Evolutionary conservation across 64 coral and sea anemone species (phyloP), one percentile per base, ranked within the genome.

Genomic region (Platygyra sinensis): DNA sequence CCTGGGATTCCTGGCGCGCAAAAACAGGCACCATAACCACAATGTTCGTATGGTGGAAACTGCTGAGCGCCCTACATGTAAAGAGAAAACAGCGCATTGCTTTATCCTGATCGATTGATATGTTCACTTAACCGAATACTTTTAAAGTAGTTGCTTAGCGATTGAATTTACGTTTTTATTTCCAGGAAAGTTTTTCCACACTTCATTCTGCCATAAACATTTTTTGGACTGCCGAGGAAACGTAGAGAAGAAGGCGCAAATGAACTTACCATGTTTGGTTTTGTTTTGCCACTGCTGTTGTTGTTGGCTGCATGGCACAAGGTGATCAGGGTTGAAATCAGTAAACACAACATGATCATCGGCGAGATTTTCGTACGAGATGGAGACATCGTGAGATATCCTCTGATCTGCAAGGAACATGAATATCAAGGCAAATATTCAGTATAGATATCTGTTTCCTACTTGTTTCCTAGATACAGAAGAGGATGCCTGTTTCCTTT

Each of bases 1-100:
- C 76, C 76, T 79, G 76, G 76, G 50, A 79, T 79, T 79, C 76
- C 76, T 59, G 76, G 76, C 24, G 51, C 51, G 51, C 76, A 77
- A 20, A 76, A 76, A 22, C 32, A 46, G 12, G 32, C 74, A 76
- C 32, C 20, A 42, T 50, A 42, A 52, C 74, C 74, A 77, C 74
- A 49, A 24, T 18, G 31, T 24, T 39, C 74, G 24, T 49, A 52
- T 0, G 33, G 38, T 49, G 74, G 20, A 5, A 22, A 36, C 19
- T 42, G 33, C 8, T 49, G 36, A 20, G 74, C 49, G 19, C 32
- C 22, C 74, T 76, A 49, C 17, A 13, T 14, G 29, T 57, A 13
- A 2, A 27, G 22, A 69, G 65, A 28, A 29, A 29, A 27, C 22
- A 11, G 10, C 8, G n/a, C n/a, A 29, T 5, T 69, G 24, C n/a